A percentile compares a stretch with the other conserved stretches of the same genome.
Conservation (phyloP, 2,113 vertebrate species). For the Coptodon rendalli region DNA sequence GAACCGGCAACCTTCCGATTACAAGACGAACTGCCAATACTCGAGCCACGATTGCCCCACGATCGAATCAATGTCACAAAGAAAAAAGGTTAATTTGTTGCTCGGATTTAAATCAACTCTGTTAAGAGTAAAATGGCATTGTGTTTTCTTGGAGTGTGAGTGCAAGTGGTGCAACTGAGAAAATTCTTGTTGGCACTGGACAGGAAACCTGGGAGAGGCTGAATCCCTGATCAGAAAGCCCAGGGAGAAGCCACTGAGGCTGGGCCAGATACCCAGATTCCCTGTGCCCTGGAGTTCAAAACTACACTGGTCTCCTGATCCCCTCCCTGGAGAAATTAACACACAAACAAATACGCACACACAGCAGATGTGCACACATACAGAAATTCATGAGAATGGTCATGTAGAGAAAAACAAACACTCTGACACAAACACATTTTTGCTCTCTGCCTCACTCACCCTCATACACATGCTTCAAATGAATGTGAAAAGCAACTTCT, state of each 20-base stretch:
- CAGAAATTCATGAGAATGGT: background rate
- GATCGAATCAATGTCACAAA: background rate
- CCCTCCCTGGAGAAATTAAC: constrained; percentile 35
- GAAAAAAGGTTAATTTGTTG: background rate
- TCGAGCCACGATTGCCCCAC: rapidly evolving
- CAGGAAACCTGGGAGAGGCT: constrained; percentile 9
- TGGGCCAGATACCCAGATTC: constrained; percentile 35
- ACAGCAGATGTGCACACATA: background rate
- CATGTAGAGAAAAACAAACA: background rate
- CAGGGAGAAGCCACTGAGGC: constrained; percentile 32
- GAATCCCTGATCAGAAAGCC: constrained; percentile 30
- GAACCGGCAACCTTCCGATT: background rate
- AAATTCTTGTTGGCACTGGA: constrained; percentile 10
- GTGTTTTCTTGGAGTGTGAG: background rate
- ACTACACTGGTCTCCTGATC: constrained; percentile 47
- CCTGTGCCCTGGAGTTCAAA: constrained; percentile 30
- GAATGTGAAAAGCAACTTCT: constrained; percentile 16
- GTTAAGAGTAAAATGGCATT: background rate
- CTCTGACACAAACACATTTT: background rate
- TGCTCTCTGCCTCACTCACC: background rate
- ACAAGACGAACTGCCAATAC: background rate
- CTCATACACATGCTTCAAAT: background rate
- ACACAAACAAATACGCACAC: background rate
- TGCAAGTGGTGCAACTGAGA: background rate
- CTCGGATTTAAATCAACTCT: background rate